Conservation (phyloP, 2,113 vertebrate species). For the Esox niger region DNA sequence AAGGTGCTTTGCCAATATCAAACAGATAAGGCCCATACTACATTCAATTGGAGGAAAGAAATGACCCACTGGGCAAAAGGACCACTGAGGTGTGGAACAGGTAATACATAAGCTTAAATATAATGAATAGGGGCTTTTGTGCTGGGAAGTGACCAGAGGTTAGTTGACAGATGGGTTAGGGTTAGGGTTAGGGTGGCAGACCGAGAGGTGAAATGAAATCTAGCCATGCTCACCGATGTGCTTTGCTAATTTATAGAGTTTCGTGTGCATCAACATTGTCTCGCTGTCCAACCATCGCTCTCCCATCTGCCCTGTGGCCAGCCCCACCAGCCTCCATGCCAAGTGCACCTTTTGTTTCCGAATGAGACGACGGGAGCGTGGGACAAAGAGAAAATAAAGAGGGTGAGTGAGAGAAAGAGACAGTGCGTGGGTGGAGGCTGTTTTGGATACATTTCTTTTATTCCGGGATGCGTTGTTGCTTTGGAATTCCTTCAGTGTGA, state of each 20-base stretch:
- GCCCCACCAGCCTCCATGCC: neutral
- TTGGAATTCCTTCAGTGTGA: conserved; percentile 71
- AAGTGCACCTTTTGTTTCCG: neutral
- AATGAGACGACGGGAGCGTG: neutral
- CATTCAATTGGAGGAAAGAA: conserved; percentile 21
- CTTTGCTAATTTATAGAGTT: neutral
- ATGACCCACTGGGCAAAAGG: neutral
- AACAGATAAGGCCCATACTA: conserved; percentile 18
- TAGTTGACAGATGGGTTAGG: too few relatives aligned
- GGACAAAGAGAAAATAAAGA: neutral
- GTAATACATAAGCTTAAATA: neutral
- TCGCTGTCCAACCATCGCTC: neutral
- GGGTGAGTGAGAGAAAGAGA: conserved; percentile 7
- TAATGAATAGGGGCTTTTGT: neutral
- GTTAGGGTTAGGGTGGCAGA: too few relatives aligned
- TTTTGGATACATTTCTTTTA: conserved; percentile 47
- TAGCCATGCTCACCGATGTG: neutral
- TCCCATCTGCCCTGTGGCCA: neutral
- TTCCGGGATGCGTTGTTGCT: conserved; percentile 62
- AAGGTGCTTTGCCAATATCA: conserved; percentile 11
- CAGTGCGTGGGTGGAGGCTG: conserved; percentile 16
- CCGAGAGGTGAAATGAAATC: too few relatives aligned
- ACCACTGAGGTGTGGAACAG: conserved; percentile 3
- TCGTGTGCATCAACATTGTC: neutral
- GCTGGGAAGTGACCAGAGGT: too few relatives aligned